phyloP scores from a whole-genome alignment of 2,113 vertebrate genomes.

The Brachionichthys hirsutus region DNA sequence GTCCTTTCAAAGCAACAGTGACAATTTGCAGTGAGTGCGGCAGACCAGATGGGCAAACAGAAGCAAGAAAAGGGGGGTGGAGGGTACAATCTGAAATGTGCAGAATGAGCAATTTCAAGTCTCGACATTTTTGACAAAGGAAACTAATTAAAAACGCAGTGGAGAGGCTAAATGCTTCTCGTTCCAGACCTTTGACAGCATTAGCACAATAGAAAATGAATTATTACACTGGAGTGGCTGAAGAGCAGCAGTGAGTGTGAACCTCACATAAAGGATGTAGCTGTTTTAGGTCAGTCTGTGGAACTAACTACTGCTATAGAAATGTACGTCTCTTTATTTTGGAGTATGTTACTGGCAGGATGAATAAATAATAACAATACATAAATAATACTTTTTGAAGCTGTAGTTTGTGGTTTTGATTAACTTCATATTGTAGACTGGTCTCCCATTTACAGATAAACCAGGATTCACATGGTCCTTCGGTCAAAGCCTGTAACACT shows the following conservation, averaged over 20 bases:
- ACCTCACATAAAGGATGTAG: constrained; percentile 21
- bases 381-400: too few species aligned
- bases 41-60: constrained; percentile 18
- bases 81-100: constrained; percentile 58
- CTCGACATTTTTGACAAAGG: constrained; percentile 63
- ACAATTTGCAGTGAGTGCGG: constrained; percentile 13
- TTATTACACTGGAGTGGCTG: constrained; percentile 35
- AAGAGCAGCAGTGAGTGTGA: constrained; percentile 31
- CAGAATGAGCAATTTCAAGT: constrained; percentile 56
- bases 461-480: too few species aligned
- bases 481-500: too few species aligned
- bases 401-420: too few species aligned
- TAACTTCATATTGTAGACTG: too few species aligned
- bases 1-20: constrained; percentile 31
- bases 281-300: constrained; percentile 28
- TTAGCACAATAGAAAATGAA: constrained; percentile 44
- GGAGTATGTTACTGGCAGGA: too few species aligned
- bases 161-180: constrained; percentile 48
- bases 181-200: constrained; percentile 59
- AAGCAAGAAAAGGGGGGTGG: constrained; percentile 35
- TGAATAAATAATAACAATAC: too few species aligned
- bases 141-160: constrained; percentile 69
- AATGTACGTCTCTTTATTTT: constrained; percentile 18
- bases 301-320: not conserved
- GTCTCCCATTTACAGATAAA: too few species aligned